These are phyloP conservation scores for Phyllopteryx taeniolatus DNA, from an alignment of 2,113 vertebrate species.

Conservation along the genomic window DNA sequence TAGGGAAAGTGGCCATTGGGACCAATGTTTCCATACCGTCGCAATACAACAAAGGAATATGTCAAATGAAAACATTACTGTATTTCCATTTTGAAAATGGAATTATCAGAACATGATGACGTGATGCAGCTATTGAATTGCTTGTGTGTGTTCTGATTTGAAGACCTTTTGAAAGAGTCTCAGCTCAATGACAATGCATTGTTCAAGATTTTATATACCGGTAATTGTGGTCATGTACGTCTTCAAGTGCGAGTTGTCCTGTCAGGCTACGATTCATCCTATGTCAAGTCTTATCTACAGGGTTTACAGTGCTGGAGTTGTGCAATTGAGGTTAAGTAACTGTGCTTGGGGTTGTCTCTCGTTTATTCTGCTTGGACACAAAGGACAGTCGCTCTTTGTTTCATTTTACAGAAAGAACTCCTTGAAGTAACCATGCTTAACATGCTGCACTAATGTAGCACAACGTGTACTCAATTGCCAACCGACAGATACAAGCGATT, in stretches of 20 bases:
- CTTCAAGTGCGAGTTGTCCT: neutral
- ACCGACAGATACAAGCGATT: neutral
- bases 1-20: too few species aligned
- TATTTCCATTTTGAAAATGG: too few species aligned
- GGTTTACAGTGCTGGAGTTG: neutral
- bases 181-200: constrained; percentile 2
- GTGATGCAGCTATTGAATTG: too few species aligned
- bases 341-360: constrained; percentile 30
- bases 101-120: too few species aligned
- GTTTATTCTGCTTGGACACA: constrained; percentile 11
- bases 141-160: neutral
- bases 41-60: too few species aligned
- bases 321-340: constrained; percentile 23
- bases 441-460: neutral
- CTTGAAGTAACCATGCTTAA: neutral
- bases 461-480: too few species aligned
- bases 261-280: neutral
- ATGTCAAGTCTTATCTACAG: neutral
- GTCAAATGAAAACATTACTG: too few species aligned
- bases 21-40: too few species aligned
- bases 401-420: neutral
- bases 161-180: neutral
- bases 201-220: neutral
- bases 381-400: constrained; percentile 38
- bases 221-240: neutral